Conservation (phyloP, 2,113 vertebrate genomes). For the Pseudopodoces humilis region DNA sequence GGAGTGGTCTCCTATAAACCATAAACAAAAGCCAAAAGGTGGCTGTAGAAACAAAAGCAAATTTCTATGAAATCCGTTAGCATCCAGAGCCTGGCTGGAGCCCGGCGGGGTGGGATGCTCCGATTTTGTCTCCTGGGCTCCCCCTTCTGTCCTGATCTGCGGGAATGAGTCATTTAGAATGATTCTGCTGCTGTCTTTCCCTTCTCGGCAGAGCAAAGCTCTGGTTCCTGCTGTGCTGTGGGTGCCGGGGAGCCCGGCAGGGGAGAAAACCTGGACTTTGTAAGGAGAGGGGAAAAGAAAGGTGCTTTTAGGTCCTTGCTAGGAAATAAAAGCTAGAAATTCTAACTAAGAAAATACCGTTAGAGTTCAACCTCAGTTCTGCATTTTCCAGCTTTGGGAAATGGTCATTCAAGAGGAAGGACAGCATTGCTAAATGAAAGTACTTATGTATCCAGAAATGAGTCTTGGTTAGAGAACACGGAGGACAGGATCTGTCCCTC, state of each 20-base stretch:
- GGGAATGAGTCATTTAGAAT: not conserved
- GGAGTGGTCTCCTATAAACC: not conserved
- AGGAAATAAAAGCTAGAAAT: not conserved
- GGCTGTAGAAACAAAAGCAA: not conserved
- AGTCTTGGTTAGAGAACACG: not conserved
- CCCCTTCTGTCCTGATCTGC: slow-evolving; percentile 19
- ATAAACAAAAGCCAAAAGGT: not conserved
- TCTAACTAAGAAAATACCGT: not conserved
- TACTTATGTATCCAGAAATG: not conserved
- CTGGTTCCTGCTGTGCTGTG: rapidly evolving
- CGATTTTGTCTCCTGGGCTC: slow-evolving; percentile 34
- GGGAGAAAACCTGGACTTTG: not conserved
- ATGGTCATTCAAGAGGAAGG: not conserved
- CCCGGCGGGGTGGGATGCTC: not conserved
- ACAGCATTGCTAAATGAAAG: not conserved
- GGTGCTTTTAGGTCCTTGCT: not conserved
- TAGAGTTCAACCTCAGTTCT: not conserved
- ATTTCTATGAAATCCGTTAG: not conserved
- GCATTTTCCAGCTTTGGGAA: not conserved
- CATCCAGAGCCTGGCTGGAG: not conserved
- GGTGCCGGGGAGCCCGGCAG: rapidly evolving
- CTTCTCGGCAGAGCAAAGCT: not conserved
- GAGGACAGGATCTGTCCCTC: not conserved
- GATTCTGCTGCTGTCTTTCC: not conserved
- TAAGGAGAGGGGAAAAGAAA: not conserved